Evolutionary conservation across 2,113 vertebrate species (phyloP).

Genomic region (Microtus oregoni): DNA sequence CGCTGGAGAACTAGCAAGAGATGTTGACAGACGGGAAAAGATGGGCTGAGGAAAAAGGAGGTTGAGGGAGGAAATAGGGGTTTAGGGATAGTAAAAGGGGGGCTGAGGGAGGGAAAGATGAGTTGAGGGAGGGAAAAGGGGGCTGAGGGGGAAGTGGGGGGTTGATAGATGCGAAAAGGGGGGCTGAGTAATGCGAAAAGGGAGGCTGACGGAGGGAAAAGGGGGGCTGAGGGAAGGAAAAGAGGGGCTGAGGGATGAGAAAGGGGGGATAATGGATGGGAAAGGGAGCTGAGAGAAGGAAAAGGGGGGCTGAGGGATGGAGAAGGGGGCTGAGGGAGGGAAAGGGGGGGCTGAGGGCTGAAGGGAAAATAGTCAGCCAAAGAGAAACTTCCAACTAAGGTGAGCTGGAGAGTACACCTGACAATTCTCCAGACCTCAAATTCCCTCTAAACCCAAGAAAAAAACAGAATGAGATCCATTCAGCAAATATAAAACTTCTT

Average conservation of each 20-base stretch:
- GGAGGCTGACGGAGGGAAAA: not conserved
- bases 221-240: not conserved
- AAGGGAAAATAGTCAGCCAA: not conserved
- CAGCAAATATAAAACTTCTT: conserved; percentile 26
- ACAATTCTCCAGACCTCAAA: not conserved
- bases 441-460: not conserved
- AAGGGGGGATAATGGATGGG: no score
- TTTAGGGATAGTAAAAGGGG: no score
- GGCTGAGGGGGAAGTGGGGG: no score
- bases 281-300: no score
- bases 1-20: not conserved
- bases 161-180: no score
- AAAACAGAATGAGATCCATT: not conserved
- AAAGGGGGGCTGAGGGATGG: no score
- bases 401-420: not conserved
- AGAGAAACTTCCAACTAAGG: not conserved
- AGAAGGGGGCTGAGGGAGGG: no score
- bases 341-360: no score
- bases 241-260: no score
- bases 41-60: not conserved
- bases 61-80: not conserved
- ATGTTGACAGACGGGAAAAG: not conserved
- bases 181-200: no score
- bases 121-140: no score
- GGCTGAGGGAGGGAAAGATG: no score